Conservation (phyloP, 2,888 invertebrate species). For the Tetranychus truncatus region DNA sequence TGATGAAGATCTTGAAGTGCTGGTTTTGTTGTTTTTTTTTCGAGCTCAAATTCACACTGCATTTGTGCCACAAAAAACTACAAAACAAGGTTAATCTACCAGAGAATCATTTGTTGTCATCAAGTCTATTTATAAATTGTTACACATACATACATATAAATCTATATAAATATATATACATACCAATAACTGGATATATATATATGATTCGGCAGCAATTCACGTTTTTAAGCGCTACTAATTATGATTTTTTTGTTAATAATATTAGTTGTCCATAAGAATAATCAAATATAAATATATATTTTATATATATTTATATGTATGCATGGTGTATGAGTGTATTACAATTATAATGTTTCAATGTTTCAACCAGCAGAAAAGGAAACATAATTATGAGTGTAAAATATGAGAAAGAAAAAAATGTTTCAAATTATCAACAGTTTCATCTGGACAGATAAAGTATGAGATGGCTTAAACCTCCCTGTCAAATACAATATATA, state of each 20-base stretch:
- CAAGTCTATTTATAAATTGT: neutral
- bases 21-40: neutral
- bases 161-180: neutral
- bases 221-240: slow-evolving; percentile 1
- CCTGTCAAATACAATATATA: neutral
- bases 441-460: neutral
- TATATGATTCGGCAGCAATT: neutral
- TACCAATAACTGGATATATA: neutral
- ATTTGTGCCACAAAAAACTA: neutral
- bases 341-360: neutral
- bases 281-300: neutral
- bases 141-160: neutral
- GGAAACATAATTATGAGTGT: neutral
- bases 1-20: neutral
- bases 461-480: neutral
- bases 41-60: neutral
- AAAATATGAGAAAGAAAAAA: neutral
- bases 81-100: slow-evolving; percentile 1
- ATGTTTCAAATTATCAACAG: neutral
- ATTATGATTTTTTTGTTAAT: neutral
- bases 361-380: too few species aligned
- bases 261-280: neutral
- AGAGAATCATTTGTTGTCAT: neutral
- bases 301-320: neutral
- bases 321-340: neutral